phyloP scores from a whole-genome alignment of 2,888 invertebrate species.

The Darwinula stevensoni region DNA sequence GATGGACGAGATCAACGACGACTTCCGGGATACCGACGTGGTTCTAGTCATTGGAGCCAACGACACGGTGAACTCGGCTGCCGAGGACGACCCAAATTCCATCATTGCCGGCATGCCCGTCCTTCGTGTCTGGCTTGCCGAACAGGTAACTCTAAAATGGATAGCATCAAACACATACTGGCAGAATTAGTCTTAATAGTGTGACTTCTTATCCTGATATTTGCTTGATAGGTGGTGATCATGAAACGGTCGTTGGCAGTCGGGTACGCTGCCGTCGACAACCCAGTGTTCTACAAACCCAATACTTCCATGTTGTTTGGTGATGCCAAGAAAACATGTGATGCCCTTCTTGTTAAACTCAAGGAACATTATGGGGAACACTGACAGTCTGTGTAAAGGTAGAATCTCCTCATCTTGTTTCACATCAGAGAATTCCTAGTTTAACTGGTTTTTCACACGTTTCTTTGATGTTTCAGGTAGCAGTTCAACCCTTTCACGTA shows the following conservation, averaged over 20 bases:
- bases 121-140: constrained; percentile 54
- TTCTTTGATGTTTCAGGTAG: no score
- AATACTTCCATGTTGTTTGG: constrained; percentile 59
- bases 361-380: constrained; percentile 19
- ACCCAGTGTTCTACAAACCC: constrained; percentile 66
- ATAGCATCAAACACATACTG: no score
- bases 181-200: no score
- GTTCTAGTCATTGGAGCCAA: constrained; percentile 64
- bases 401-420: no score
- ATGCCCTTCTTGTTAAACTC: constrained; percentile 38
- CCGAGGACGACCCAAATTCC: constrained; percentile 64
- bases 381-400: no score
- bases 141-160: constrained; percentile 41
- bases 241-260: constrained; percentile 70
- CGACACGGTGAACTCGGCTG: constrained; percentile 69
- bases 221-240: constrained; percentile 33
- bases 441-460: no score
- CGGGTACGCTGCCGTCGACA: constrained; percentile 68
- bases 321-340: constrained; percentile 71
- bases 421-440: no score
- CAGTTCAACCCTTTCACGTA: no score
- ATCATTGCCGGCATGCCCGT: constrained; percentile 83
- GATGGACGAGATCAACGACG: constrained; percentile 75
- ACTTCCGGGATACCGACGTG: constrained; percentile 51
- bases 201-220: not conserved